Base-by-base conservation (phyloP, 2,113 vertebrate species). In the Garra rufa region DNA sequence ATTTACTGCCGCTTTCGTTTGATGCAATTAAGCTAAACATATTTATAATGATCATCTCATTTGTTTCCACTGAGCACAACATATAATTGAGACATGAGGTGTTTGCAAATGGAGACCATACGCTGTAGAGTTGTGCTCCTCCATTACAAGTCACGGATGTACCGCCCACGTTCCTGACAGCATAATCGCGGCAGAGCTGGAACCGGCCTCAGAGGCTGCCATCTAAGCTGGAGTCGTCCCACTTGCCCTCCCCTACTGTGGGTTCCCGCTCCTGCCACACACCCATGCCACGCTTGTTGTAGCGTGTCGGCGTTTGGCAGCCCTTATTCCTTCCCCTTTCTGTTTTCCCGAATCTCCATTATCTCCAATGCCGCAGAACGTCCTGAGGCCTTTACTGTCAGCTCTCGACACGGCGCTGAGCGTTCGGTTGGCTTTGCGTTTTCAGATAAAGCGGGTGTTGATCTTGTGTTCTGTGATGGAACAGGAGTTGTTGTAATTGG, bases 301-400 rank as follows among this genome's bases (percentile, higher is more conserved):
- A 85, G 81, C 71, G 84, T 81, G 87, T 81, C 81, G n/a, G 70
- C 75, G 34, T 92, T 89, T 91, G 89, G 86, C 87, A 90, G 88
- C 79, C 84, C 84, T 91, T 63, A 44, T 84, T 91, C 81, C 28
- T 85, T 63, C 78, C 44, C 81, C 75, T 41, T 88, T 81, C 88
- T 69, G 87, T 57, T 73, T 80, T 69, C 7, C 75, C 73, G 41
- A 90, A 24, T 92, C 90, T 86, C 87, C 74, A 89, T 91, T 89
- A 88, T 85, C 61, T 84, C 70, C 87, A 88, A 63, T 44, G 63
- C 70, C 59, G 52, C 65, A 65, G 77, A 91, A 87, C 77, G 77
- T 88, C 89, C 76, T 91, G 85, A 83, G 67, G 83, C 81, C 82
- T 75, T 81, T 80, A 85, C 55, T 86, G 88, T 86, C 46, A 52